Evolutionary conservation across 1,140 invertebrate genomes (phyloP).

Genomic region (Amphibalanus amphitrite): DNA sequence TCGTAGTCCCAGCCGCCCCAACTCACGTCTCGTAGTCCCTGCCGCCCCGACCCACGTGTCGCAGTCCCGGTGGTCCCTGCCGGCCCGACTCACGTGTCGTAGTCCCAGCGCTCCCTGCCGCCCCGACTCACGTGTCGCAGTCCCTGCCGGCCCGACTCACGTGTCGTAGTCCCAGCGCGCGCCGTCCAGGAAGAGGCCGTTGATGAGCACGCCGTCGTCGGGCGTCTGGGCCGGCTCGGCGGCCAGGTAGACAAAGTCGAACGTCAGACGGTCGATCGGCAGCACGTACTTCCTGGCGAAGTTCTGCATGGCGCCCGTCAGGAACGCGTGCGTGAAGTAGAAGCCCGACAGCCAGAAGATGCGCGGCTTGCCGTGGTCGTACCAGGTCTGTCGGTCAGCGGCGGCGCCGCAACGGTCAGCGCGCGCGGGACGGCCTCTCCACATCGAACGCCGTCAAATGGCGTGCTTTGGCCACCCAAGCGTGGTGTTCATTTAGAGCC

Average conservation of each 20-base stretch:
- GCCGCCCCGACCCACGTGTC: too few relatives aligned
- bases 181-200: constrained; percentile 34
- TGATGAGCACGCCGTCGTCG: constrained; percentile 31
- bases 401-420: too few relatives aligned
- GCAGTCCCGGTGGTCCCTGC: too few relatives aligned
- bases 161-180: too few relatives aligned
- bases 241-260: constrained; percentile 25
- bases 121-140: constrained; percentile 30
- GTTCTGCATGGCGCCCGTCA: constrained; percentile 88
- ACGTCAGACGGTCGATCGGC: constrained; percentile 59
- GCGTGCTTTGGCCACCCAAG: background rate
- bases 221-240: constrained; percentile 9
- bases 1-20: too few relatives aligned
- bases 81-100: too few relatives aligned
- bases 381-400: constrained; percentile 13
- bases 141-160: constrained; percentile 37
- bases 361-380: constrained; percentile 46
- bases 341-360: constrained; percentile 89
- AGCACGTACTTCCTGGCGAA: constrained; percentile 72
- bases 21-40: too few relatives aligned
- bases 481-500: background rate
- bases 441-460: background rate
- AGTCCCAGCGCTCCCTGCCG: background rate
- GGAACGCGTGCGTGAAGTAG: constrained; percentile 88
- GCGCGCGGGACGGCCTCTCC: constrained; percentile 45